Conservation (phyloP, 2,888 invertebrate genomes). For the Coecobrya sp. region DNA sequence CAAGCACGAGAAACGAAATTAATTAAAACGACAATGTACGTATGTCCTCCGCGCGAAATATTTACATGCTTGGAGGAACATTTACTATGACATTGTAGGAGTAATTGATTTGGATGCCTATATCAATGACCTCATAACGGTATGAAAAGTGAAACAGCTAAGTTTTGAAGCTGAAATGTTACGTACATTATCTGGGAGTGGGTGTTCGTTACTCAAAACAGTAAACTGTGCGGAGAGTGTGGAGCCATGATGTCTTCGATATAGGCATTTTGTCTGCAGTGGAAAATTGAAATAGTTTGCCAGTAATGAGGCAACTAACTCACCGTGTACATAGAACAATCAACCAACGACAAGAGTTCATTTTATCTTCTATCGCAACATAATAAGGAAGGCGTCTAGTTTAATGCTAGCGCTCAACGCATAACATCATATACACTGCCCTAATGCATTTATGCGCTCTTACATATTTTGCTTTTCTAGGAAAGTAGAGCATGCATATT, state of each 20-base stretch:
- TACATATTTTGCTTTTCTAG: neutral
- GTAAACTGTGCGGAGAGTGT: neutral
- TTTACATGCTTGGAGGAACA: constrained; percentile 2
- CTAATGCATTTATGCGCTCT: neutral
- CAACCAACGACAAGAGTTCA: constrained; percentile 26
- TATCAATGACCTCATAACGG: constrained; percentile 36
- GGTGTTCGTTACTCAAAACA: neutral
- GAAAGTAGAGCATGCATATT: neutral
- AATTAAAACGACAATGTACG: constrained; percentile 33
- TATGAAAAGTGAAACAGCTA: constrained; percentile 1
- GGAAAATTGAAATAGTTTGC: constrained; percentile 39
- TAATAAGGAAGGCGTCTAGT: constrained; percentile 1
- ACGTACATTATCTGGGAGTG: neutral
- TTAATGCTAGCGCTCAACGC: neutral
- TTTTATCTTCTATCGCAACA: constrained; percentile 8
- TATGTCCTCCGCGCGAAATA: neutral
- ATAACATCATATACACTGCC: neutral
- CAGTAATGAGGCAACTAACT: constrained; percentile 35
- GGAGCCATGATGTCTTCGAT: neutral
- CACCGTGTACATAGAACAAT: neutral
- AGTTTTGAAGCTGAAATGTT: neutral
- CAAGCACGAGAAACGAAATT: constrained; percentile 41
- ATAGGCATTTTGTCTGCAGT: constrained; percentile 42
- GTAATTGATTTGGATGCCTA: constrained; percentile 20
- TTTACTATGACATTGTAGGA: neutral